Evolutionary conservation across 2,113 vertebrate genomes (phyloP).

Genomic region (Pterocles burchelli): DNA sequence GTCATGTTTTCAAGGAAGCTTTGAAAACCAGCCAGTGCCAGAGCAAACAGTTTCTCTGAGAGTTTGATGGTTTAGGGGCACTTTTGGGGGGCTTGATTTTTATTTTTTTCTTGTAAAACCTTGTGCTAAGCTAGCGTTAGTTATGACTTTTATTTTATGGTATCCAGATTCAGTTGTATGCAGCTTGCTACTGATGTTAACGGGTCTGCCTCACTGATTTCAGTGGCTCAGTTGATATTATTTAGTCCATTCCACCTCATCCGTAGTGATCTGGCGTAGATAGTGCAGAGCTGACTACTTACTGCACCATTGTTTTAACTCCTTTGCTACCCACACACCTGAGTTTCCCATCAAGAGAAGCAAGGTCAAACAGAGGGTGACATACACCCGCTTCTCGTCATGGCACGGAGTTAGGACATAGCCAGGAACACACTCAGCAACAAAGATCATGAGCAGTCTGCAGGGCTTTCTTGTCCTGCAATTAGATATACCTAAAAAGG

Average conservation of each 20-base stretch:
- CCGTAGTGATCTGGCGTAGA: background rate
- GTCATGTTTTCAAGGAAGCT: background rate
- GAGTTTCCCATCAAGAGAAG: background rate
- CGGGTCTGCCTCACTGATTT: background rate
- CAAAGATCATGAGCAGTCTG: background rate
- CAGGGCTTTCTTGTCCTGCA: background rate
- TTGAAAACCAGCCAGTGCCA: background rate
- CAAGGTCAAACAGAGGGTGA: background rate
- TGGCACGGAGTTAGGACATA: background rate
- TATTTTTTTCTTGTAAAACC: background rate
- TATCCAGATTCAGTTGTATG: background rate
- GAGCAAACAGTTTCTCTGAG: background rate
- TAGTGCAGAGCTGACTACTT: background rate
- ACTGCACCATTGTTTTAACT: background rate
- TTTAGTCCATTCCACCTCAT: background rate
- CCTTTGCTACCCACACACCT: background rate
- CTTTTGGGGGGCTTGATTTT: background rate
- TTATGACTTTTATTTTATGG: background rate
- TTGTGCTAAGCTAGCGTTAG: background rate
- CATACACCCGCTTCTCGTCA: background rate
- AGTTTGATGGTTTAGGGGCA: background rate
- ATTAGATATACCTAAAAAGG: background rate
- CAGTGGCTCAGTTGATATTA: background rate
- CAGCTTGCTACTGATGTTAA: background rate
- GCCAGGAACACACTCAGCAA: background rate